These are phyloP conservation scores for Hippocampus mohnikei DNA, from an alignment of 2,113 vertebrate genomes.

Conservation along the genomic window DNA sequence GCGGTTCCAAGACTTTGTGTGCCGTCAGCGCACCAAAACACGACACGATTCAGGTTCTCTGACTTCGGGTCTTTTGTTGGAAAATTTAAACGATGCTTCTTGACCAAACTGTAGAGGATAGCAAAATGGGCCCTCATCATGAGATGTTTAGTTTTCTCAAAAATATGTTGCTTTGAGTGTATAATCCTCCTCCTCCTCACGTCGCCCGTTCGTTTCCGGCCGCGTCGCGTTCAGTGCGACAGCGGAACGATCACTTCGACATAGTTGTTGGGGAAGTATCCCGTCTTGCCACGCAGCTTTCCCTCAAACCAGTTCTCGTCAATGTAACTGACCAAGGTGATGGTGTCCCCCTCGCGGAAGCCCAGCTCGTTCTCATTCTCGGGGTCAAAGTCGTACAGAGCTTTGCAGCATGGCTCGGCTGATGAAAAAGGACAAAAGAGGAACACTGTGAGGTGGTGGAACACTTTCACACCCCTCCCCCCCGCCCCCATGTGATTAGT, in stretches of 20 bases:
- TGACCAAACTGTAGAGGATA: constrained; percentile 6
- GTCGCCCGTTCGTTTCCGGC: not conserved
- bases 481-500: not conserved
- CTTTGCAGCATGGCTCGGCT: constrained; percentile 90
- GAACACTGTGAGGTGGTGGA: constrained; percentile 7
- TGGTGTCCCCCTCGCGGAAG: constrained; percentile 90
- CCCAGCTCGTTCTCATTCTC: constrained; percentile 92
- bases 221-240: constrained; percentile 65
- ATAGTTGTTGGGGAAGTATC: constrained; percentile 95
- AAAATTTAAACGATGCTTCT: constrained; percentile 11
- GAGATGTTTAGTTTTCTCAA: constrained; percentile 25
- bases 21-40: constrained; percentile 26
- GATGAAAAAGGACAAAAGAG: constrained; percentile 16
- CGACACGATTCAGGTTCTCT: constrained; percentile 2
- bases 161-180: constrained; percentile 15
- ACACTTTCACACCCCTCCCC: not conserved
- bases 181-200: constrained; percentile 5
- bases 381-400: constrained; percentile 91
- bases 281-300: constrained; percentile 79
- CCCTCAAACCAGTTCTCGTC: constrained; percentile 98
- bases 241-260: constrained; percentile 92
- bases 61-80: not conserved
- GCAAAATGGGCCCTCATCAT: constrained; percentile 16
- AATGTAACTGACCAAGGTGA: constrained; percentile 89
- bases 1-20: constrained; percentile 17